Conservation (phyloP, 1,140 invertebrate genomes). For the Leptopilina boulardi region DNA sequence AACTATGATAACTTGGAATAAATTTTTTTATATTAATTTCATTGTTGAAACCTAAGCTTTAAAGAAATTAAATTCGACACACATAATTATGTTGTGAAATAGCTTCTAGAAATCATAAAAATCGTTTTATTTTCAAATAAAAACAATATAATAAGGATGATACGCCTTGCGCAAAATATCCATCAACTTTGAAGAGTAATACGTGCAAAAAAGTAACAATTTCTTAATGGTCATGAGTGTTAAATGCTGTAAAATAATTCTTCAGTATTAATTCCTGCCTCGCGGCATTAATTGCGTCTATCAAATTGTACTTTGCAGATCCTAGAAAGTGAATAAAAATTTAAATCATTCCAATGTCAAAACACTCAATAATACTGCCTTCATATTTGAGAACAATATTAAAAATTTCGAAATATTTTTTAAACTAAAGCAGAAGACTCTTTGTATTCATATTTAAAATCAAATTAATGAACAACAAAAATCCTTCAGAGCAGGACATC, state of each 20-base stretch:
- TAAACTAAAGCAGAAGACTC: neutral
- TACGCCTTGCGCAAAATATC: neutral
- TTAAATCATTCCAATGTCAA: neutral
- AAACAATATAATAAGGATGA: neutral
- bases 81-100: neutral
- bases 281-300: neutral
- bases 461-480: neutral
- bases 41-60: no score
- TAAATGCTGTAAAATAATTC: neutral
- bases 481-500: neutral
- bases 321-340: neutral
- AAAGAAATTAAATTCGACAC: constrained; percentile 8
- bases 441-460: neutral
- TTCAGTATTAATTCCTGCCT: neutral
- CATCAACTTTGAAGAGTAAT: neutral
- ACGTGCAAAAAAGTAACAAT: neutral
- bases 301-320: neutral
- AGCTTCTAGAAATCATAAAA: neutral
- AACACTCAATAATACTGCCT: neutral
- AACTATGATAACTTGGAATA: no score
- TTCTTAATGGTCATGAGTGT: neutral
- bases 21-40: no score
- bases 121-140: neutral
- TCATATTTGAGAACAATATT: neutral
- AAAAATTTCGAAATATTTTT: neutral